A percentile compares a stretch with the other conserved stretches of the same genome.
Conservation (phyloP, 2,113 vertebrate species). For the Pygoscelis antarcticus region DNA sequence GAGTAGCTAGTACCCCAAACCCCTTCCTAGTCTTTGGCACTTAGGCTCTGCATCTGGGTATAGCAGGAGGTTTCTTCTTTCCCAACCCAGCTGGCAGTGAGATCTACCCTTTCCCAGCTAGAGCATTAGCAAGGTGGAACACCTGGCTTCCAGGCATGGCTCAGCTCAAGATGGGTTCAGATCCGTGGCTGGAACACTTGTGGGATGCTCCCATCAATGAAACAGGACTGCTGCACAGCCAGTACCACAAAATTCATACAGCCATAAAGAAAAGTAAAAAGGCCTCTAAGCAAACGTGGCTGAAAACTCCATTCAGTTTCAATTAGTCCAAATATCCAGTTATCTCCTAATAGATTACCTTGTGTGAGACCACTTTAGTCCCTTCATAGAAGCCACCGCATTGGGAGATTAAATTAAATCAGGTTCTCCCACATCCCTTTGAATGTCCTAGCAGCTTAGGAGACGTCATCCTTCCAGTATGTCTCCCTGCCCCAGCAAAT, state of each 20-base stretch:
- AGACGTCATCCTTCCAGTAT: not conserved
- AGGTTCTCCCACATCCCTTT: not conserved
- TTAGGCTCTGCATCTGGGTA: not conserved
- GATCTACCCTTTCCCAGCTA: not conserved
- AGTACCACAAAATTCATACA: not conserved
- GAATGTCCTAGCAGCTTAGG: not conserved
- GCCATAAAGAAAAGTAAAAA: not conserved
- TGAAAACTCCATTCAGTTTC: not conserved
- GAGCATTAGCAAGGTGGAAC: not conserved
- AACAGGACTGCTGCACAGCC: not conserved
- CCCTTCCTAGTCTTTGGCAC: not conserved
- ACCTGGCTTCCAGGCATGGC: not conserved
- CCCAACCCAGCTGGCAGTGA: not conserved
- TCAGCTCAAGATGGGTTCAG: not conserved
- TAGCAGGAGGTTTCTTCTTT: not conserved
- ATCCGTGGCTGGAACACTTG: not conserved
- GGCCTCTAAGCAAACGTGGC: not conserved
- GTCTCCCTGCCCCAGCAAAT: not conserved
- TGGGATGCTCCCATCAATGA: not conserved
- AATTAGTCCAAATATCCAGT: not conserved
- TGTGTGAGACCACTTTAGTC: not conserved
- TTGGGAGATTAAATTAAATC: not conserved
- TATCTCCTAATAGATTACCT: not conserved
- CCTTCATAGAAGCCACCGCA: not conserved
- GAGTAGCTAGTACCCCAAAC: fast-evolving